phyloP scores from a whole-genome alignment of 2,797 vertebrate species.

The Danio albolineatus region DNA sequence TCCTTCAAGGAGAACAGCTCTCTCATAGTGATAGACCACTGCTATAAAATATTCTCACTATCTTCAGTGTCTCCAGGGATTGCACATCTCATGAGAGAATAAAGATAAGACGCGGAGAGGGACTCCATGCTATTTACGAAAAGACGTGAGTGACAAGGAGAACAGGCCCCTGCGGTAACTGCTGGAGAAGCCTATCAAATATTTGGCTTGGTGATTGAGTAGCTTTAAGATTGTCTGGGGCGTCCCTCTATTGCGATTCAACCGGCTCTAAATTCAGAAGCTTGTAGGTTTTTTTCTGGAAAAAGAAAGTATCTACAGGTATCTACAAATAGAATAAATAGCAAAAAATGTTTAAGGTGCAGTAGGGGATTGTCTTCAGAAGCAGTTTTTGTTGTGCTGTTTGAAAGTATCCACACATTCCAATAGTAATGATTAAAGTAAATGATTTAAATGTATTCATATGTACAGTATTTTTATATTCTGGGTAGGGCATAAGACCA shows the following conservation, averaged over 20 bases:
- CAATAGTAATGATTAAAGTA: too few relatives aligned
- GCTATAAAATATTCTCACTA: neutral
- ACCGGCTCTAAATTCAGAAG: neutral
- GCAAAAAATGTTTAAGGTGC: too few relatives aligned
- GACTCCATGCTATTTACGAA: slow-evolving; percentile 1
- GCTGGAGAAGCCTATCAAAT: slow-evolving; percentile 30
- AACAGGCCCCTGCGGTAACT: slow-evolving; percentile 10
- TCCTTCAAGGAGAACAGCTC: neutral
- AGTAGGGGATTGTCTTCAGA: too few relatives aligned
- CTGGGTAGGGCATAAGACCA: too few relatives aligned
- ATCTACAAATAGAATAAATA: too few relatives aligned
- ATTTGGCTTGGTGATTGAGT: slow-evolving; percentile 39
- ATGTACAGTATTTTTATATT: too few relatives aligned
- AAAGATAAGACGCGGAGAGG: neutral
- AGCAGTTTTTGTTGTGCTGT: too few relatives aligned
- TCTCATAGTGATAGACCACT: slow-evolving; percentile 4
- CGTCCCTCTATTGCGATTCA: slow-evolving; percentile 11
- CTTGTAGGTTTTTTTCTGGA: neutral
- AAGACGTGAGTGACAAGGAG: slow-evolving; percentile 23
- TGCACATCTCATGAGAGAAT: slow-evolving; percentile 16
- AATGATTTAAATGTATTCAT: too few relatives aligned
- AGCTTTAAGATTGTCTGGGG: slow-evolving; percentile 36
- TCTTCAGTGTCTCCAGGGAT: slow-evolving; percentile 16
- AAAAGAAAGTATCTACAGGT: neutral
- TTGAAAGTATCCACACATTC: too few relatives aligned